Percentiles rank a stretch among this genome's conserved stretches.
These are phyloP conservation scores for Triops longicaudatus DNA, from an alignment of 1,140 invertebrate species.

Conservation along the genomic window DNA sequence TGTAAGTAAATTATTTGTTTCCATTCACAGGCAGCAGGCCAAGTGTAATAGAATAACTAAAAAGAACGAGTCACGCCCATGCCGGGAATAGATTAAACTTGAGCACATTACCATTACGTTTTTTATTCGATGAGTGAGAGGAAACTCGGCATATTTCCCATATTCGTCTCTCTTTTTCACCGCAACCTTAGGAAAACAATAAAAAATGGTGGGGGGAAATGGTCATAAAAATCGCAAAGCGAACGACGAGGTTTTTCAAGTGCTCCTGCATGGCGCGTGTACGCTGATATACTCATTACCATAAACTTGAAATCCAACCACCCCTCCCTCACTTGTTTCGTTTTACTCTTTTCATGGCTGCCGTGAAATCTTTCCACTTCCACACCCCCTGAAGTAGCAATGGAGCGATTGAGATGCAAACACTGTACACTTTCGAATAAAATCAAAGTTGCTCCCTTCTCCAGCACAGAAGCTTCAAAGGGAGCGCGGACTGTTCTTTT, in stretches of 20 bases:
- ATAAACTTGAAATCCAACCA: slow-evolving; percentile 3
- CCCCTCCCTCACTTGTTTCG: neutral
- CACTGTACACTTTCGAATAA: neutral
- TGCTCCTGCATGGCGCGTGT: slow-evolving; percentile 8
- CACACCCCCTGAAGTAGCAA: neutral
- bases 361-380: neutral
- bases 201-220: neutral
- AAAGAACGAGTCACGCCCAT: neutral
- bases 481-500: neutral
- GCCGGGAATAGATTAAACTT: neutral
- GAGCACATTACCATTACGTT: neutral
- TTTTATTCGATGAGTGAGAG: neutral
- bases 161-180: neutral
- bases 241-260: neutral
- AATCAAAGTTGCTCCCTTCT: neutral
- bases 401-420: slow-evolving; percentile 2
- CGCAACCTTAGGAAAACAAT: neutral
- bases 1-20: neutral
- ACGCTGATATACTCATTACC: neutral
- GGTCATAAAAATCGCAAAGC: neutral
- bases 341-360: neutral
- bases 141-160: neutral
- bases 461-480: neutral
- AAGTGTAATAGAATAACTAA: neutral
- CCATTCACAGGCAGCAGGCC: slow-evolving; percentile 5